Conservation (phyloP, 2,113 vertebrate genomes). For the Panthera tigris region DNA sequence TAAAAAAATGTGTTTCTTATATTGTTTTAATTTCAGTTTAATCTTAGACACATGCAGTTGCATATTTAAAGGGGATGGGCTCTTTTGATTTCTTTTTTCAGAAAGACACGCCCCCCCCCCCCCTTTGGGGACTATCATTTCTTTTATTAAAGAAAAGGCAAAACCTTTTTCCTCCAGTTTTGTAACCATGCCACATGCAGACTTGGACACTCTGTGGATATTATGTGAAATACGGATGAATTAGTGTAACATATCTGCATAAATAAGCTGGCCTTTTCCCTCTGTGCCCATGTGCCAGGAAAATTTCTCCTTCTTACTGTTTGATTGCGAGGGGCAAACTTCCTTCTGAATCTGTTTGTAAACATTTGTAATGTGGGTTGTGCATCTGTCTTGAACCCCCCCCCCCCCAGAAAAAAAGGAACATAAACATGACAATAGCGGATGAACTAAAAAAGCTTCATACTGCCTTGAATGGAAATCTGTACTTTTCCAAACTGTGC, state of each 20-base stretch:
- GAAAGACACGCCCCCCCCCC: background rate
- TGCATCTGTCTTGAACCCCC: background rate
- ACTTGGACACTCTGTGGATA: background rate
- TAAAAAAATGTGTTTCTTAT: constrained; percentile 72
- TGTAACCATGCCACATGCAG: background rate
- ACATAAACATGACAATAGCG: constrained; percentile 33
- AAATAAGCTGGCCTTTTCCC: background rate
- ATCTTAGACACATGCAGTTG: constrained; percentile 63
- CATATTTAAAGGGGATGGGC: constrained; percentile 65
- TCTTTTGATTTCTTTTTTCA: constrained; percentile 61
- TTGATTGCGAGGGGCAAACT: background rate
- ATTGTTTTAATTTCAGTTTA: constrained; percentile 70
- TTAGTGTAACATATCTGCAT: constrained; percentile 19
- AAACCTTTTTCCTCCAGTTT: background rate
- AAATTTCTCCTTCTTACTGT: constrained; percentile 19
- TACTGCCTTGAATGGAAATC: background rate
- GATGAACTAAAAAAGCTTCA: constrained; percentile 35
- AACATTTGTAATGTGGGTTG: constrained; percentile 62
- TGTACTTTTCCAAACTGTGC: constrained; percentile 38
- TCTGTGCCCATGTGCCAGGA: background rate
- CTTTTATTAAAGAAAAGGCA: constrained; percentile 23
- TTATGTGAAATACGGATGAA: constrained; percentile 5
- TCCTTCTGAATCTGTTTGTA: constrained; percentile 50
- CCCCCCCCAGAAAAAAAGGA: background rate
- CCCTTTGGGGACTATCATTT: background rate